Conservation (phyloP, 1,140 invertebrate genomes). For the Ceratoteleas bidentatus region DNA sequence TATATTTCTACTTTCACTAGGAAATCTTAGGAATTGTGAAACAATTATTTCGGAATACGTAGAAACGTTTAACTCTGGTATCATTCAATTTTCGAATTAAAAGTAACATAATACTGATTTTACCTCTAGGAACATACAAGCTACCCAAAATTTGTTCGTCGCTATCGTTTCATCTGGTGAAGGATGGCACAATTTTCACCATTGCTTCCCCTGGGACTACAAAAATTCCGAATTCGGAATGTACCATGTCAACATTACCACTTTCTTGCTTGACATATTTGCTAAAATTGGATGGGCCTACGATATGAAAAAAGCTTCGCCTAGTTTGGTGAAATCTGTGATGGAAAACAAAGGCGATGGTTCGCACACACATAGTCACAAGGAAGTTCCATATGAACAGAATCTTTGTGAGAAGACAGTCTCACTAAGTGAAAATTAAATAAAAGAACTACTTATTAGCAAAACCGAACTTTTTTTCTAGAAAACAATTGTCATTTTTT, state of each 20-base stretch:
- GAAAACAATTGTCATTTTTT: no score
- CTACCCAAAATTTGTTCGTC: constrained; percentile 13
- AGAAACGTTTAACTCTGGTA: no score
- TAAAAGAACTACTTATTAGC: no score
- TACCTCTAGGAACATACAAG: constrained; percentile 3
- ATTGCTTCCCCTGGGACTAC: constrained; percentile 33
- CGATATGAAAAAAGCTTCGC: constrained; percentile 16
- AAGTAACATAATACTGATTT: no score
- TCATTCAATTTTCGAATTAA: no score
- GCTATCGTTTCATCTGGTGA: constrained; percentile 11
- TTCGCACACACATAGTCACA: background rate
- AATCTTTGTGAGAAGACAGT: background rate
- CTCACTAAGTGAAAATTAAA: no score
- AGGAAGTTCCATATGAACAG: background rate
- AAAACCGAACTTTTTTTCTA: no score
- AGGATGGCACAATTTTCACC: constrained; percentile 36
- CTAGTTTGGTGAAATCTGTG: constrained; percentile 16
- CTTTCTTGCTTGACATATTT: constrained; percentile 9
- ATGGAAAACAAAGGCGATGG: constrained; percentile 17
- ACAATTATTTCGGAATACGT: no score
- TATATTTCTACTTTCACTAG: no score
- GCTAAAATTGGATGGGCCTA: constrained; percentile 33
- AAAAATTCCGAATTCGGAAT: constrained; percentile 19
- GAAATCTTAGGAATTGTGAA: no score
- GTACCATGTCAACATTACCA: constrained; percentile 19